phyloP scores from a whole-genome alignment of 2,797 vertebrate genomes.

The Myotis findleyi region DNA sequence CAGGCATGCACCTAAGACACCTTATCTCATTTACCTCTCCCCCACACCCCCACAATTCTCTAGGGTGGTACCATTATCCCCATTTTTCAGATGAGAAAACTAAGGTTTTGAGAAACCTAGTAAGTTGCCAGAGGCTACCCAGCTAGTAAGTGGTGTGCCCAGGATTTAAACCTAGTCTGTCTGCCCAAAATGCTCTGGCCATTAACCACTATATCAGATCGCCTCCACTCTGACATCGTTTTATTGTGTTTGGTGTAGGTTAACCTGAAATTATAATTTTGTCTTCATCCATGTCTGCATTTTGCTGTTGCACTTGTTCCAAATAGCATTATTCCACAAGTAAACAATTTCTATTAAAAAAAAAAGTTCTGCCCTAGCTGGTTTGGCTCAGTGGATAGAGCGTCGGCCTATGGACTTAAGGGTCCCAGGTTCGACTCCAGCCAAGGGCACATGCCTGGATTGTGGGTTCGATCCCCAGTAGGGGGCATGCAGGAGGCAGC shows the following conservation, averaged over 20 bases:
- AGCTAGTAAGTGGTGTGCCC: background rate
- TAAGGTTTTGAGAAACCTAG: background rate
- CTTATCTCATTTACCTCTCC: background rate
- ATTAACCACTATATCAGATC: background rate
- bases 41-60: background rate
- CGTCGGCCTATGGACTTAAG: too few species aligned
- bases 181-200: background rate
- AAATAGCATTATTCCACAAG: background rate
- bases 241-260: background rate
- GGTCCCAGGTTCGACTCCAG: too few species aligned
- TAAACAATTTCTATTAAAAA: background rate
- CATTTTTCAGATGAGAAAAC: background rate
- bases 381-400: too few species aligned
- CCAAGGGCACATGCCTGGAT: too few species aligned
- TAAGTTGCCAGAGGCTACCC: background rate
- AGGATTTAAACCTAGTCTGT: background rate
- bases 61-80: background rate
- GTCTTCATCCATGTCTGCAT: background rate
- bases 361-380: background rate
- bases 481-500: too few species aligned
- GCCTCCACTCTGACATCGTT: background rate
- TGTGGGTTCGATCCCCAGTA: too few species aligned
- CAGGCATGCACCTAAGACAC: fast-evolving
- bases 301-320: background rate
- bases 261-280: background rate